These are phyloP conservation scores for Andrena dorsata DNA, from an alignment of 2,888 invertebrate species.

Conservation along the genomic window DNA sequence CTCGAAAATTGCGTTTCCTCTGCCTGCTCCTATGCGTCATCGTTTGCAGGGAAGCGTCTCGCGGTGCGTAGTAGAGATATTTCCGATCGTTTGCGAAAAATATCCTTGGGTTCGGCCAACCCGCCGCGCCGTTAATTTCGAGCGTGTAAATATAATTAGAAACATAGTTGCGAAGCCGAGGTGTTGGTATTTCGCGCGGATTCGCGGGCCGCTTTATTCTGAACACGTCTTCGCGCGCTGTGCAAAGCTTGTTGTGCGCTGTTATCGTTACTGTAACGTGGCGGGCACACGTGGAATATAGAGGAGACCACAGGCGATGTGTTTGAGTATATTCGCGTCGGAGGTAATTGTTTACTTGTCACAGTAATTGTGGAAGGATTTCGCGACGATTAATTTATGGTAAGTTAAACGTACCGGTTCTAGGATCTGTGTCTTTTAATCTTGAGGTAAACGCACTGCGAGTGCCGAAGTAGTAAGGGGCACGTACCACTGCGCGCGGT, in stretches of 20 bases:
- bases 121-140: slow-evolving; percentile 40
- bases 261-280: background rate
- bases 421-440: background rate
- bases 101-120: slow-evolving; percentile 54
- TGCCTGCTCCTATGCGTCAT: background rate
- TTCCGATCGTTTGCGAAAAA: slow-evolving; percentile 47
- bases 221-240: background rate
- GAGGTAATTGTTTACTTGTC: too few species aligned
- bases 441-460: background rate
- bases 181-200: background rate
- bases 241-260: background rate
- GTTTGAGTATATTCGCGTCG: too few species aligned
- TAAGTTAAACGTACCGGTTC: background rate
- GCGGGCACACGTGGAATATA: background rate
- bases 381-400: too few species aligned
- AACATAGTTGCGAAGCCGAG: slow-evolving; percentile 12
- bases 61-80: slow-evolving; percentile 36
- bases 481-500: background rate
- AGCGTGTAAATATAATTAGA: slow-evolving; percentile 55
- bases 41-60: background rate
- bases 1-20: background rate
- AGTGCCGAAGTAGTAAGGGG: background rate
- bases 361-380: too few species aligned
- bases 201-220: background rate
- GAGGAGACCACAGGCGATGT: background rate